Evolutionary conservation across 2,797 vertebrate genomes (phyloP), one percentile per base, ranked within the genome.

Genomic region (Coccyzus lansbergi): DNA sequence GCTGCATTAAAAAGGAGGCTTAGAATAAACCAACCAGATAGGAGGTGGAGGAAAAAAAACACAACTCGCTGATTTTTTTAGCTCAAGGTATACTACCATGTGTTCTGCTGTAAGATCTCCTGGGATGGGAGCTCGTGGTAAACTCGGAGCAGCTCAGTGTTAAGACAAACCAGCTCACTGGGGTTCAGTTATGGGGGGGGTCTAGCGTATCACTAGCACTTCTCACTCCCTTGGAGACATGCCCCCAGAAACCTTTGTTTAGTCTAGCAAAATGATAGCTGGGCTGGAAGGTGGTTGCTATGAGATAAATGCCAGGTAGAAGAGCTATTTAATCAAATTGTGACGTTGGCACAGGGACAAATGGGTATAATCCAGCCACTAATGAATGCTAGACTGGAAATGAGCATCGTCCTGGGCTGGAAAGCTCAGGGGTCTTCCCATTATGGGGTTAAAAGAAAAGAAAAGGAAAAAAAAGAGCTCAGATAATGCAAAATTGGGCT

Each of bases 251-350:
- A 2, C 20, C 25, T 81, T 15, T 64, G 60, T 89, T 90, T 71
- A 86, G 62, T 48, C 29, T 68, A 48, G 34, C 33, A 40, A 69
- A 84, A 64, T 6, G 44, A 52, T 72, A 52, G 33, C 81, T 68
- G 71, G 56, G 56, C 83, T 88, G 78, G 56, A 90, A 80, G 52
- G 68, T 80, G 78, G 71, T 86, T 93, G 86, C 88, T 85, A 5
- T 28, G 58, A 90, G 86, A 88, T 68, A 93, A 95, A 94, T 84
- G 90, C 85, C 83, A 85, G 88, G 86, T 93, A 83, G 68, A 86
- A 87, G 56, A 93, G 71, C 44, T 88, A 40, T 80, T 87, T 83
- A 93, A 88, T 90, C 70, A 77, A 76, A 93, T 93, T 58, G 86
- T 46, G 49, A 56, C 67, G 71, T 48, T 94, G 90, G 93, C 49